A percentile compares a stretch with the other conserved stretches of the same genome.
These are phyloP conservation scores for Eupelmus urozonus DNA, from an alignment of 2,888 invertebrate species.

Conservation along the genomic window DNA sequence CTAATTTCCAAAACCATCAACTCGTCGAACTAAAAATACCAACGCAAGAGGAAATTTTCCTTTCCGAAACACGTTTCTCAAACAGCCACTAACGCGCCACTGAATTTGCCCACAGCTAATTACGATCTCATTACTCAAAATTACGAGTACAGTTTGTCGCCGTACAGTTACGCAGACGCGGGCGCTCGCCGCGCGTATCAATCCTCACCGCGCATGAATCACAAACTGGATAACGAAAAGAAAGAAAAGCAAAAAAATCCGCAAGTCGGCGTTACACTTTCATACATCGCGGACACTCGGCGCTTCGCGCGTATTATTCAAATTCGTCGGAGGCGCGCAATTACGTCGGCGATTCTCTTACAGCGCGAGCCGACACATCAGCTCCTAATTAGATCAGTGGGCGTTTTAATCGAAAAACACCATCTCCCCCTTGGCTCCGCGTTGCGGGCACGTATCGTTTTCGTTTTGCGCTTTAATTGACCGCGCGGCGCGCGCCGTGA, in stretches of 20 bases:
- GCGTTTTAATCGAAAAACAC: conserved; percentile 28
- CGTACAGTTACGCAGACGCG: background rate
- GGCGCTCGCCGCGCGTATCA: background rate
- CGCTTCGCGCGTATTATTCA: background rate
- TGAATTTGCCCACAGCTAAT: too few relatives aligned
- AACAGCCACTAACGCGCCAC: too few relatives aligned
- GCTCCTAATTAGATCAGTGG: conserved; percentile 34
- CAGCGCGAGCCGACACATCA: background rate
- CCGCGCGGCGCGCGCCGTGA: background rate
- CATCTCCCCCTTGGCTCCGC: background rate
- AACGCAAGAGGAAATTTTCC: too few relatives aligned
- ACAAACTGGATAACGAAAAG: background rate
- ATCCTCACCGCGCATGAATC: background rate
- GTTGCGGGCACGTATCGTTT: background rate
- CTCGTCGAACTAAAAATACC: too few relatives aligned
- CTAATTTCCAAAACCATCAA: too few relatives aligned
- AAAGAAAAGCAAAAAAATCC: background rate
- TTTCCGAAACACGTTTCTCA: too few relatives aligned
- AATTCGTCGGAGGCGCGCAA: background rate
- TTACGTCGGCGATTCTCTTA: background rate
- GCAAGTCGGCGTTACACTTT: background rate
- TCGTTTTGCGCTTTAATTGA: conserved; percentile 17
- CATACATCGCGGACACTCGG: background rate
- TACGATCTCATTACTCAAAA: too few relatives aligned
- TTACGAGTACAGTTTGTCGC: background rate